Evolutionary conservation across 2,797 vertebrate species (phyloP).

Genomic region (Pangasius sanitwongsei): DNA sequence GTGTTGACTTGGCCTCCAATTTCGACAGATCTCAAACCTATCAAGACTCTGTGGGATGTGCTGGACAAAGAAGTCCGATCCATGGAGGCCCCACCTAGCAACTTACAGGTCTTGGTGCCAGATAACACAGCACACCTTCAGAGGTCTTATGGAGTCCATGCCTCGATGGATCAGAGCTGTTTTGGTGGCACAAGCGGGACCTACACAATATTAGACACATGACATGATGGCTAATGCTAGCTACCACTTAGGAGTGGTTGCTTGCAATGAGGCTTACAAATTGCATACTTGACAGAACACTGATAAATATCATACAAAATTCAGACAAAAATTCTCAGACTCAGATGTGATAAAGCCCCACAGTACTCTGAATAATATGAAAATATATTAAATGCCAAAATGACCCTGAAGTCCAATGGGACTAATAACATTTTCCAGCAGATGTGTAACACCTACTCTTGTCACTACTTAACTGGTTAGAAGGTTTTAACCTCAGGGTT

Average conservation of each 20-base stretch:
- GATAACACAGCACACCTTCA: too few relatives aligned
- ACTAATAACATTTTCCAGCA: not conserved
- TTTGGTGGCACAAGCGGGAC: too few relatives aligned
- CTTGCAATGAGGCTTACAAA: not conserved
- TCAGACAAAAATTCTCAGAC: not conserved
- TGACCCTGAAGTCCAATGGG: not conserved
- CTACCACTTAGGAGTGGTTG: not conserved
- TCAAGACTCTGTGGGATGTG: too few relatives aligned
- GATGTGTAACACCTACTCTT: not conserved
- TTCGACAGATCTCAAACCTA: too few relatives aligned
- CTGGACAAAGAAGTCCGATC: too few relatives aligned
- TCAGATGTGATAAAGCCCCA: not conserved
- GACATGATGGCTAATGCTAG: not conserved
- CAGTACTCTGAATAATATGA: not conserved
- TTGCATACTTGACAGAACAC: not conserved
- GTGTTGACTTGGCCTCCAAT: too few relatives aligned
- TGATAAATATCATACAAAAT: not conserved
- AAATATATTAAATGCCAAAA: not conserved
- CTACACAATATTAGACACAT: too few relatives aligned
- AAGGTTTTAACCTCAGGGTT: constrained; percentile 18
- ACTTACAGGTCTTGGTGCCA: too few relatives aligned
- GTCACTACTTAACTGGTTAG: constrained; percentile 2
- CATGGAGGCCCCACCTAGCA: too few relatives aligned
- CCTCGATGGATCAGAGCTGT: too few relatives aligned
- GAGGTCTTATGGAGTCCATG: too few relatives aligned